A percentile compares a stretch with the other conserved stretches of the same genome.
phyloP scores from a whole-genome alignment of 2,888 invertebrate species.

The Ptilodon capucinus region DNA sequence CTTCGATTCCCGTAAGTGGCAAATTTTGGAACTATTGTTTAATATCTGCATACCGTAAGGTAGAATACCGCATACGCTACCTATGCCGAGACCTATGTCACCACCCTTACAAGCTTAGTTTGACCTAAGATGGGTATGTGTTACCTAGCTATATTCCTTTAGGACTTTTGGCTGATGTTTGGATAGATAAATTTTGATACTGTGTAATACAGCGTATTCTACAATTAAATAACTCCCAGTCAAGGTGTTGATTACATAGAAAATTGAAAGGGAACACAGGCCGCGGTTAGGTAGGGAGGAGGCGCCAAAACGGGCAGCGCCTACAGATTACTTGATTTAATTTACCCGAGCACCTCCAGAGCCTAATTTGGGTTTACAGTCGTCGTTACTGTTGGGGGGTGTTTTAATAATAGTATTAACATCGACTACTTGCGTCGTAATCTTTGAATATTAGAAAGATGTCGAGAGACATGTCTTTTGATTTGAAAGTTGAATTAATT shows the following conservation, averaged over 20 bases:
- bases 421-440: background rate
- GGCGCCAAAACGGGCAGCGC: background rate
- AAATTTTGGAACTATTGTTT: too few relatives aligned
- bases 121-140: too few relatives aligned
- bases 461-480: background rate
- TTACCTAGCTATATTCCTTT: too few relatives aligned
- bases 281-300: background rate
- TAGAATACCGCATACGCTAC: too few relatives aligned
- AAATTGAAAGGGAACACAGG: background rate
- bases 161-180: too few relatives aligned
- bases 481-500: background rate
- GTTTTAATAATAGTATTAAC: background rate
- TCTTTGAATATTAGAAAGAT: background rate
- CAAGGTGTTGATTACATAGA: background rate
- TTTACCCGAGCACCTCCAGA: conserved; percentile 1
- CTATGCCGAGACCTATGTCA: too few relatives aligned
- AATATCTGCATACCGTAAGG: too few relatives aligned
- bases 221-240: background rate
- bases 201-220: background rate
- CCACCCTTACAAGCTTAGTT: too few relatives aligned
- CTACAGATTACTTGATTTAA: conserved; percentile 1
- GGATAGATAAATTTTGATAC: too few relatives aligned
- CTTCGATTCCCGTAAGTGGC: too few relatives aligned
- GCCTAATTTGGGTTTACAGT: background rate
- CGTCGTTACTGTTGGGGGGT: background rate